phyloP scores from a whole-genome alignment of 2,888 invertebrate genomes.

The Sinelater perroti region DNA sequence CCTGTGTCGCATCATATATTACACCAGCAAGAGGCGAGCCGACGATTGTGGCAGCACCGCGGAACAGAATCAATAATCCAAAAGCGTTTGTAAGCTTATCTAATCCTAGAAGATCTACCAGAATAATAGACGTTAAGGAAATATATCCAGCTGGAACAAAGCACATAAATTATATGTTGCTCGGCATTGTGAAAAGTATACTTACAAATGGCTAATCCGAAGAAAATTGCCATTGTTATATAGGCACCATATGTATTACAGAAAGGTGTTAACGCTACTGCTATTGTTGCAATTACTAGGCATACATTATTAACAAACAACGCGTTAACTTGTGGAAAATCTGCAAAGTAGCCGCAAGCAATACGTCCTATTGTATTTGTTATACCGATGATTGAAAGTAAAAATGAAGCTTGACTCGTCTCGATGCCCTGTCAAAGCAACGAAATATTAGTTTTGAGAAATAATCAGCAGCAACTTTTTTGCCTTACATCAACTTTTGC shows the following conservation, averaged over 20 bases:
- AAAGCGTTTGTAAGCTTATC: constrained; percentile 97
- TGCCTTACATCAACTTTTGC: constrained; percentile 73
- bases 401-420: constrained; percentile 74
- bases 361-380: constrained; percentile 95
- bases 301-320: constrained; percentile 93
- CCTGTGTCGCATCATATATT: constrained; percentile 86
- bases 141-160: constrained; percentile 88
- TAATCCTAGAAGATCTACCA: constrained; percentile 94
- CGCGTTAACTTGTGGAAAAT: constrained; percentile 91
- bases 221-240: constrained; percentile 83
- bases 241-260: constrained; percentile 80
- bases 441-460: not conserved
- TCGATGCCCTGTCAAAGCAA: constrained; percentile 72
- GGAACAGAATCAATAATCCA: constrained; percentile 92
- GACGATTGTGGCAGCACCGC: constrained; percentile 92
- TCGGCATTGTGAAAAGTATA: constrained; percentile 47
- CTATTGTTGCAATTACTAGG: constrained; percentile 86
- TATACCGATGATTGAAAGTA: constrained; percentile 87
- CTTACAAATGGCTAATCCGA: constrained; percentile 92
- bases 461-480: not conserved
- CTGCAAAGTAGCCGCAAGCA: constrained; percentile 87
- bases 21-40: constrained; percentile 87
- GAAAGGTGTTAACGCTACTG: constrained; percentile 85
- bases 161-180: too few relatives aligned
- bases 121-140: constrained; percentile 95